Percentiles rank a stretch among this genome's conserved stretches.
Conservation (phyloP, 2,888 invertebrate genomes). For the Sepioteuthis lessoniana region DNA sequence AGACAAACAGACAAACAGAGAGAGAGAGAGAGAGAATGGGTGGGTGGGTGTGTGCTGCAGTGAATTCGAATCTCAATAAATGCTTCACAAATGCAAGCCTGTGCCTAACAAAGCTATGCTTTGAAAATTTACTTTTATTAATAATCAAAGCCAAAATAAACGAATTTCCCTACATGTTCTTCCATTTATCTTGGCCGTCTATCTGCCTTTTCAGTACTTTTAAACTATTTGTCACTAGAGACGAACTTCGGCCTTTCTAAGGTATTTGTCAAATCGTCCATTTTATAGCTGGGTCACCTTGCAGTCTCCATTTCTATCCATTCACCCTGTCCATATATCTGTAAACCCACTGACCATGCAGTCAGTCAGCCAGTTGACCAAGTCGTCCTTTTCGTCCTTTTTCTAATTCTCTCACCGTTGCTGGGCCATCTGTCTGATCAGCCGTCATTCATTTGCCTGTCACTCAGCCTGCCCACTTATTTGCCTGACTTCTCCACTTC, state of each 20-base stretch:
- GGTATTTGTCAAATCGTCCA: slow-evolving; percentile 33
- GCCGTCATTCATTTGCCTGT: not conserved
- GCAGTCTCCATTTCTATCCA: not conserved
- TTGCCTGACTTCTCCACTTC: not conserved
- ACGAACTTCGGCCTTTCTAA: not conserved
- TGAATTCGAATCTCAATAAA: no score
- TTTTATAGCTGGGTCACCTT: not conserved
- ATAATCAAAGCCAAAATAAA: not conserved
- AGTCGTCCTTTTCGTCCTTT: not conserved
- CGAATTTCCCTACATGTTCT: no score
- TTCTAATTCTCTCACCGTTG: no score
- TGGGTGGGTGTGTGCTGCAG: no score
- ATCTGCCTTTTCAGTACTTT: not conserved
- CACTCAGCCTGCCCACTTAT: not conserved
- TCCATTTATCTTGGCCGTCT: not conserved
- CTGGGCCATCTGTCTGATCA: not conserved
- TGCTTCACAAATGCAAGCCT: no score
- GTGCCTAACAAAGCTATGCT: no score
- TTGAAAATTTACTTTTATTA: not conserved
- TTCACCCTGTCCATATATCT: not conserved
- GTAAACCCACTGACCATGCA: not conserved
- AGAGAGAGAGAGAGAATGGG: no score
- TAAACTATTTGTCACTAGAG: not conserved
- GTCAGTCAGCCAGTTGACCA: not conserved
- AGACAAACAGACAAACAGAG: no score